A percentile compares a stretch with the other conserved stretches of the same genome.
Conservation (phyloP, 1,140 invertebrate genomes). For the Proctacanthus coquilletti region DNA sequence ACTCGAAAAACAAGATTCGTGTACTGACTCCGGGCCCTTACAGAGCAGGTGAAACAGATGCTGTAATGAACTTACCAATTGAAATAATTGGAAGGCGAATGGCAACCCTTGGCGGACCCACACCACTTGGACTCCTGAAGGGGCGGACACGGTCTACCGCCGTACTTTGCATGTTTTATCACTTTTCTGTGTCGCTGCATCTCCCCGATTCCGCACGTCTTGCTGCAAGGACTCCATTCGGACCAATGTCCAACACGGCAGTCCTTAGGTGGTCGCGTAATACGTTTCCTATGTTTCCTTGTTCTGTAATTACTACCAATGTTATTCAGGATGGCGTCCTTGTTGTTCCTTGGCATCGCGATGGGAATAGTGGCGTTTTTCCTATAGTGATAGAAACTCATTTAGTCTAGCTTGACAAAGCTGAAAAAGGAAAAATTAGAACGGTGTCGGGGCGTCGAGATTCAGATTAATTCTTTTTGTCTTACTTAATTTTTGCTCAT, state of each 20-base stretch:
- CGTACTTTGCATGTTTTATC: slow-evolving; percentile 52
- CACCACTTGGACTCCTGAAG: slow-evolving; percentile 75
- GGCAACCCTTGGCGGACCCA: slow-evolving; percentile 54
- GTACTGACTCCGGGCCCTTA: no score
- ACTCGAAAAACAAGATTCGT: no score
- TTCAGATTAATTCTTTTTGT: no score
- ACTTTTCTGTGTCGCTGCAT: slow-evolving; percentile 61
- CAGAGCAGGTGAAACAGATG: no score
- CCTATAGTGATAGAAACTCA: no score
- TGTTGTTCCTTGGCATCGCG: slow-evolving; percentile 47
- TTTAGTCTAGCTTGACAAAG: no score
- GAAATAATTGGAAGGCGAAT: slow-evolving; percentile 29
- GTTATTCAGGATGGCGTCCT: slow-evolving; percentile 54
- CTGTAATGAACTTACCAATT: slow-evolving; percentile 23
- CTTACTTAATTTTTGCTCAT: no score
- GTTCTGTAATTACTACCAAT: slow-evolving; percentile 45
- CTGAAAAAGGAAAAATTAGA: no score
- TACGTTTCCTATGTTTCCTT: slow-evolving; percentile 6
- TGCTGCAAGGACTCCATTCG: slow-evolving; percentile 69
- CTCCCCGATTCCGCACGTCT: slow-evolving; percentile 75
- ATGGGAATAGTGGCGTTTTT: slow-evolving; percentile 33
- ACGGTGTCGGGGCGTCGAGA: no score
- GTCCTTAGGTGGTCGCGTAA: slow-evolving; percentile 28
- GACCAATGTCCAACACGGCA: slow-evolving; percentile 79
- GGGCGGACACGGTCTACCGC: slow-evolving; percentile 62